Evolutionary conservation across 2,888 invertebrate species (phyloP), one percentile per base, ranked within the genome.

Genomic region (Diaphora mendica): DNA sequence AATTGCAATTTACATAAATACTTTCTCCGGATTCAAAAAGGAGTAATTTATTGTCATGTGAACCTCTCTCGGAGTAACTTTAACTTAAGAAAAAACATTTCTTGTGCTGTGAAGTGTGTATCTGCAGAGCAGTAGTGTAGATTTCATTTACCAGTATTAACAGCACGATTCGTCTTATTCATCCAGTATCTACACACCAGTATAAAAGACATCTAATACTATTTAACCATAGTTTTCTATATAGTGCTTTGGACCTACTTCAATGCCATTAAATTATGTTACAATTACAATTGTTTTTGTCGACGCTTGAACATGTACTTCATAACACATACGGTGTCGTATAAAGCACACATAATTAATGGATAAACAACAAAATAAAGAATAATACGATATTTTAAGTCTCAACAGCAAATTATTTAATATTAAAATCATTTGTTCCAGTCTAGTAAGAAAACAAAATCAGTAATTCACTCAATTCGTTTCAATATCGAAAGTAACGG

Each of bases 401-500:
- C 62, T 17, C 17, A 62, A 62, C 62, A 13, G 3, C 30, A 62
- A 17, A 33, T 70, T 44, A 62, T 42, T 64, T 15, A n/a, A 55
- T 74, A 75, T 73, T 70, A 70, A 73, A 75, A 67, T 51, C 62
- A 73, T 73, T 80, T 64, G 75, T 82, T 82, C 70, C 76, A 78
- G 72, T 77, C 72, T 75, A 78, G 66, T 79, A 76, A 78, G 62
- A 74, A 39, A 70, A 77, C 74, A 69, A 67, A 79, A 72, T 69
- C 55, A 44, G 79, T 68, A 74, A 73, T 72, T 76, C 74, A 77
- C 65, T 13, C 42, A 73, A 83, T 81, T 78, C 73, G 78, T 74
- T 64, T 73, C 77, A 78, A 68, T 83, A 68, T 74, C 64, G 73
- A 79, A 81, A 79, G 66, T 76, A 82, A 81, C 76, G 74, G 78